Conservation (phyloP, 2,113 vertebrate genomes). For the Catharus fuscescens region DNA sequence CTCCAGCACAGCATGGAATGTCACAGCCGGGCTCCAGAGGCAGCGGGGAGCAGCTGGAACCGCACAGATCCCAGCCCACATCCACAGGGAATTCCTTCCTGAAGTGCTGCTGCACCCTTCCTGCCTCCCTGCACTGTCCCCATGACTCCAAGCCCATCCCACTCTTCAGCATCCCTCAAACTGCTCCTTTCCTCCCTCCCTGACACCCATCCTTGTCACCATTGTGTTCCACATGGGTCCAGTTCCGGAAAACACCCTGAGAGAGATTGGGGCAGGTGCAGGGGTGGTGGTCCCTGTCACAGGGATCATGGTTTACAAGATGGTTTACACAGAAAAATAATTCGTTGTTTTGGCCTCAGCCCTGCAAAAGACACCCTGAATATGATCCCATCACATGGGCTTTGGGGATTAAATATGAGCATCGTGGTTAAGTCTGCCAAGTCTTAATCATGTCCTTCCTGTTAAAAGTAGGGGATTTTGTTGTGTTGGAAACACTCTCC, state of each 20-base stretch:
- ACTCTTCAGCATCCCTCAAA: background rate
- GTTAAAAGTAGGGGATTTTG: background rate
- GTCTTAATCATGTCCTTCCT: background rate
- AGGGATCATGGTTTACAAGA: background rate
- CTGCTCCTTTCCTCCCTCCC: background rate
- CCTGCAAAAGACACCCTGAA: background rate
- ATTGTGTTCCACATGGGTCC: fast-evolving
- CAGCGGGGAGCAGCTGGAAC: background rate
- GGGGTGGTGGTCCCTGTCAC: fast-evolving
- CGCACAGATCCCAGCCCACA: fast-evolving
- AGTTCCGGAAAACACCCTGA: fast-evolving
- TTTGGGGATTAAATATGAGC: background rate
- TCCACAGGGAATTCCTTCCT: background rate
- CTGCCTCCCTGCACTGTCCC: fast-evolving
- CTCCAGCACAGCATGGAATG: background rate
- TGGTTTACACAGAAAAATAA: background rate
- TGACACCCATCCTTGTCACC: background rate
- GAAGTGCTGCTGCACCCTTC: fast-evolving
- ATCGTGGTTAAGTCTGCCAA: background rate
- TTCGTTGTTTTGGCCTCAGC: background rate
- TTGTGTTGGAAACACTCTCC: background rate
- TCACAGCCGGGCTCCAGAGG: fast-evolving
- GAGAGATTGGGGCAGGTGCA: fast-evolving
- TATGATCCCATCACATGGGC: background rate
- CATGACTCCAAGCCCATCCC: background rate